A percentile compares a stretch with the other conserved stretches of the same genome.
Conservation (phyloP, 1,140 invertebrate genomes). For the Parapsyche elsis region DNA sequence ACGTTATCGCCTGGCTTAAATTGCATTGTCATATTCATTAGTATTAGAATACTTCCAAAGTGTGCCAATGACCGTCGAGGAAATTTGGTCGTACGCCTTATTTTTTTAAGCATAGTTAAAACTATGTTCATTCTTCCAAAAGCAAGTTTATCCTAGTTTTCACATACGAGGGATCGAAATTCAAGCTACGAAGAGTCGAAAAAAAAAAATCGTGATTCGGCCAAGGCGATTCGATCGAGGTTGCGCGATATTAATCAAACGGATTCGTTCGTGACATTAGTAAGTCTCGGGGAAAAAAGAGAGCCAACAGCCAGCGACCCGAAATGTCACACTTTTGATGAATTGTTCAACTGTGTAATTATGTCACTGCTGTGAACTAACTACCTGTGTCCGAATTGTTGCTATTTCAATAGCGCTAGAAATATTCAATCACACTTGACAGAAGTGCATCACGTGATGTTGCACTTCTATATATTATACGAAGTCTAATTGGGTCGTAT, state of each 20-base stretch:
- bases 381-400: too few species aligned
- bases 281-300: background rate
- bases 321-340: too few species aligned
- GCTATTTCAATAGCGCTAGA: too few species aligned
- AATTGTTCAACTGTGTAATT: too few species aligned
- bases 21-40: too few species aligned
- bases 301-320: background rate
- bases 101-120: background rate
- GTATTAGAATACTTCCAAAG: too few species aligned
- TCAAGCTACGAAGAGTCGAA: background rate
- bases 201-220: slow-evolving; percentile 37
- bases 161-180: background rate
- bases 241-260: background rate
- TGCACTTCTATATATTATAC: too few species aligned
- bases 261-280: background rate
- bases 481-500: slow-evolving; percentile 15
- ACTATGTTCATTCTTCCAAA: background rate
- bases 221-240: slow-evolving; percentile 21
- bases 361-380: too few species aligned
- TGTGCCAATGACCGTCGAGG: background rate
- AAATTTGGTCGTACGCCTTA: background rate
- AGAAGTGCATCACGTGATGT: too few species aligned
- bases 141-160: background rate
- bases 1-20: too few species aligned
- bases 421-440: too few species aligned